A percentile compares a stretch with the other conserved stretches of the same genome.
Evolutionary conservation across 1,140 invertebrate species (phyloP).

Genomic region (Matsumurasca onukii): DNA sequence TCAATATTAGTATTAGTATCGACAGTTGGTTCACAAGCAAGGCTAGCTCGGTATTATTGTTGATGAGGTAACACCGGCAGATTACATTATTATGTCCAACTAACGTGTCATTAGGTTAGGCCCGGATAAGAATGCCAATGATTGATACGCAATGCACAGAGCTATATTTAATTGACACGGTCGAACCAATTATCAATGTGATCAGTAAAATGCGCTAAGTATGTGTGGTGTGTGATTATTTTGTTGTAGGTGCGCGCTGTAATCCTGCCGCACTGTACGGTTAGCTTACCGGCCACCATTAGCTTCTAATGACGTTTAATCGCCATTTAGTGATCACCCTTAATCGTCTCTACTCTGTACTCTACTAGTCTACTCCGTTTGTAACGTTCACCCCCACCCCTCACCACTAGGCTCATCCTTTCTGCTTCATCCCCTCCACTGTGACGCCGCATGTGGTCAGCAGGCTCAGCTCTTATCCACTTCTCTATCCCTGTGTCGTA

Average conservation of each 20-base stretch:
- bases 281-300: constrained; percentile 23
- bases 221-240: constrained; percentile 25
- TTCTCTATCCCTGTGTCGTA: too few relatives aligned
- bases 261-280: constrained; percentile 16
- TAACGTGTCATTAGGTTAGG: neutral
- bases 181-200: constrained; percentile 24
- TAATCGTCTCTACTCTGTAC: constrained; percentile 18
- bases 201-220: constrained; percentile 10
- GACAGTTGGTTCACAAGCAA: too few relatives aligned
- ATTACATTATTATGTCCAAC: neutral
- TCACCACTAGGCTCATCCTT: neutral
- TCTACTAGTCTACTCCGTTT: too few relatives aligned
- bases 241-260: neutral
- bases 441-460: neutral
- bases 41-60: too few relatives aligned
- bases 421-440: neutral
- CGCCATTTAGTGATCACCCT: constrained; percentile 29
- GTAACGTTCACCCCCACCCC: neutral
- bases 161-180: constrained; percentile 12
- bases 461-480: too few relatives aligned
- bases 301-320: constrained; percentile 30
- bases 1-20: too few relatives aligned
- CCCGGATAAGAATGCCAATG: neutral
- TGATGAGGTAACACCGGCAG: neutral
- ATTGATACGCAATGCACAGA: neutral